These are phyloP conservation scores for Urocitellus parryii DNA, from an alignment of 2,113 vertebrate species.

Conservation along the genomic window DNA sequence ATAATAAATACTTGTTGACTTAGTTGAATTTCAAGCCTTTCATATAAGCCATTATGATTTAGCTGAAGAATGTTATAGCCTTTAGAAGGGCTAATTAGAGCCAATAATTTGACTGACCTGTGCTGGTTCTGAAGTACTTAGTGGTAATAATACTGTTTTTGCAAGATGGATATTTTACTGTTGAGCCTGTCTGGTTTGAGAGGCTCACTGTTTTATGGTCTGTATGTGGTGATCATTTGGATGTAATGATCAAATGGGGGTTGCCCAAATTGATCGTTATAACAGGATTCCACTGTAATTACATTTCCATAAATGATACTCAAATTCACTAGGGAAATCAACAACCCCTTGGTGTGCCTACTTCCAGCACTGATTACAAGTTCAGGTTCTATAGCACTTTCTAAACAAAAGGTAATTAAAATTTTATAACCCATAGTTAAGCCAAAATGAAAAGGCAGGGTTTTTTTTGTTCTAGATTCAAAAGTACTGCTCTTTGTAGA, in stretches of 20 bases:
- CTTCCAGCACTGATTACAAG: conserved; percentile 82
- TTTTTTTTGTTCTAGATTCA: conserved; percentile 73
- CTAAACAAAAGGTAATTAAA: conserved; percentile 82
- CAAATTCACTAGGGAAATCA: conserved; percentile 85
- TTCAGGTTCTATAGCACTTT: conserved; percentile 82
- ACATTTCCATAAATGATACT: conserved; percentile 85
- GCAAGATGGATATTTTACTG: conserved; percentile 82
- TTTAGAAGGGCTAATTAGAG: conserved; percentile 76
- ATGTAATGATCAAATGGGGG: conserved; percentile 84
- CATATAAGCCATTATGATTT: conserved; percentile 71
- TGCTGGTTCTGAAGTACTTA: conserved; percentile 79
- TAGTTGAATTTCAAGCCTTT: conserved; percentile 75
- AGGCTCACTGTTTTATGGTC: conserved; percentile 83
- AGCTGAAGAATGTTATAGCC: conserved; percentile 69
- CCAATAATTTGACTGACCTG: conserved; percentile 80
- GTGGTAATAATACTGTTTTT: conserved; percentile 81
- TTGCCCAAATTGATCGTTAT: conserved; percentile 85
- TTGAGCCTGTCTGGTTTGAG: conserved; percentile 81
- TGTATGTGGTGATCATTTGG: conserved; percentile 84
- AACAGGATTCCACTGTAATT: conserved; percentile 86
- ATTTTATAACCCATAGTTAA: conserved; percentile 78
- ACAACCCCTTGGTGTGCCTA: conserved; percentile 81
- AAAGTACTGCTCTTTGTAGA: conserved; percentile 76
- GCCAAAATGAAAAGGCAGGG: conserved; percentile 75
- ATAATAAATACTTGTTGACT: conserved; percentile 81